Evolutionary conservation across 2,113 vertebrate species (phyloP), one percentile per base, ranked within the genome.

Genomic region (Nettapus auritus): DNA sequence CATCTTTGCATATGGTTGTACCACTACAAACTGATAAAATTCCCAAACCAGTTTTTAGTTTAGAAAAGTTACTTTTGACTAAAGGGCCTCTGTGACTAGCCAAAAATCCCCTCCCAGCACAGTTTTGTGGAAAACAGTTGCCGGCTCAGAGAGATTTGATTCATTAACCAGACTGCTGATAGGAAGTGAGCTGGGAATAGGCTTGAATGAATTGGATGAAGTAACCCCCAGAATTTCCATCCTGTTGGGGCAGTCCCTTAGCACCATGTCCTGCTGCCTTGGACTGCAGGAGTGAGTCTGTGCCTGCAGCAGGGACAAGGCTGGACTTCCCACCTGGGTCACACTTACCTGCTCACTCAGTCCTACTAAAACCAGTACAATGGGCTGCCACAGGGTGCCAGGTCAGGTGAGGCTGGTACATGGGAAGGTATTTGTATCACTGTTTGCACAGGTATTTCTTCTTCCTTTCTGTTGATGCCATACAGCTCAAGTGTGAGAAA

Each of bases 61-160:
- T 29, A 52, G 60, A 80, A 88, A 83, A 91, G 86, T 83, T 84
- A 89, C 86, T 91, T 97, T 66, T 90, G 33, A 74, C 42, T 88
- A 67, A 80, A 13, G 6, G 44, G 15, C 59, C 36, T 86, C 42
- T 82, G 53, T 87, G 36, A 88, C 70, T 76, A 85, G 78, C 75
- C 89, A 93, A 88, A 80, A 85, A 92, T 73, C 85, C 55, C 55
- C 78, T 91, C 75, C 46, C 57, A 82, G 87, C 86, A 92, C n/a
- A 70, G 16, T 73, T 93, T 67, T 5, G 33, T 75, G 52, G 68
- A 90, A 83, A 91, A 67, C 22, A 53, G 60, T 94, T 93, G 46
- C 73, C 68, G 90, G 59, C 38, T 78, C 48, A 81, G 36, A 78
- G 55, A 48, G 26, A 83, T 96, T 94, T 93, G 68, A 90, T 97